phyloP scores from a whole-genome alignment of 2,113 vertebrate genomes.

The Isichthys henryi region DNA sequence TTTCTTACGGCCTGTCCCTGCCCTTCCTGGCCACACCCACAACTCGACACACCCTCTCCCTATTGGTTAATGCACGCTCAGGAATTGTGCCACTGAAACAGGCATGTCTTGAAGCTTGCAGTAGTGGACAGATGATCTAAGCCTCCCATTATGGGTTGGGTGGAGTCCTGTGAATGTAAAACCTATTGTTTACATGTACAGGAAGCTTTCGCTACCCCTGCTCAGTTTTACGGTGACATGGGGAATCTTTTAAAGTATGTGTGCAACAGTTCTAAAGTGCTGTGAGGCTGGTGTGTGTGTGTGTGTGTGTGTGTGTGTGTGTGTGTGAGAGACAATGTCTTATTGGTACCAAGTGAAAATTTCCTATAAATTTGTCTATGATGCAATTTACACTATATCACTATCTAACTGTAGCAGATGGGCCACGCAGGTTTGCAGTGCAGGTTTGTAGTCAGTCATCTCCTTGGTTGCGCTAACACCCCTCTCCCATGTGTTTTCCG shows the following conservation, averaged over 20 bases:
- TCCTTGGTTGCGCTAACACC: background rate
- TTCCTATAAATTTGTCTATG: background rate
- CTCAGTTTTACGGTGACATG: background rate
- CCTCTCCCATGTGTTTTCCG: slow-evolving; percentile 17
- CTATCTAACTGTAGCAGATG: background rate
- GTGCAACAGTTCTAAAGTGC: background rate
- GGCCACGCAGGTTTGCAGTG: background rate
- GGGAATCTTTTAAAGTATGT: background rate
- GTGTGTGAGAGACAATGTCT: background rate
- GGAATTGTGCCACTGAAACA: background rate
- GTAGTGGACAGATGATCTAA: background rate
- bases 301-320: background rate
- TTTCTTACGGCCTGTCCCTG: background rate
- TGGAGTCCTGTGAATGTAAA: background rate
- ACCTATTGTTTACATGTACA: background rate
- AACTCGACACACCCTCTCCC: background rate
- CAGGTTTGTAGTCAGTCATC: background rate
- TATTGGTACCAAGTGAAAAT: background rate
- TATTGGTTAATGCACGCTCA: background rate
- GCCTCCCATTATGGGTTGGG: background rate
- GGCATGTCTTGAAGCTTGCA: background rate
- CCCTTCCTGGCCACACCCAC: background rate
- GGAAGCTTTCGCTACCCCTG: background rate
- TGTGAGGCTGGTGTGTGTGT: background rate
- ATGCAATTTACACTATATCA: background rate